Evolutionary conservation across 64 coral and sea anemone genomes (phyloP), one percentile per base, ranked within the genome.

Genomic region (Stylophora pistillata): DNA sequence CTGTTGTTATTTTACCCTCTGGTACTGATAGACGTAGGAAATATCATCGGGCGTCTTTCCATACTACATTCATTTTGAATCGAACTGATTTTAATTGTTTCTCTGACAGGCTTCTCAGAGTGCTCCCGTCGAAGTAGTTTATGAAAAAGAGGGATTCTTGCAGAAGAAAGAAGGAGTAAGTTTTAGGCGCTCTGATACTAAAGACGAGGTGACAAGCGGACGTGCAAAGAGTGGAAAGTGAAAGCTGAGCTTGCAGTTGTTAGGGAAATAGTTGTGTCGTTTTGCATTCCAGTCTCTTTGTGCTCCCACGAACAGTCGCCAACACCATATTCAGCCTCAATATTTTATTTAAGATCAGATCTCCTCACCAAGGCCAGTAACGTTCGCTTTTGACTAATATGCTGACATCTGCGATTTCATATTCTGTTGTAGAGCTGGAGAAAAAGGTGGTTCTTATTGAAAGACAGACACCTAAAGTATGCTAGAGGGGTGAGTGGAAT

Each of bases 111-210:
- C 61, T 68, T 53, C 60, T 15, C 61, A 68, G 54, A 53, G 61
- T 53, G 34, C 32, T 56, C 78, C 91, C 28, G 4, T 74, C 15
- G 83, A 87, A 11, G 75, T 91, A 27, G 78, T 95, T 73, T 95
- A 95, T 88, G 93, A 95, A 65, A 95, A 95, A 28, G 93, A 95
- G 20, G 93, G 93, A 57, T 81, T 91, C 61, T 65, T 95, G 85
- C 56, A 90, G n/a, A 91, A 86, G 86, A 95, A 95, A 18, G 93
- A 90, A 61, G 68, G 55, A 55, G 91, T 93, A 54, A 86, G 86
- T 79, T 58, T 79, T 71, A 15, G 7, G 7, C 37, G 37, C 37
- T 47, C 37, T 47, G 37, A 47, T 47, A 4, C 7, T 47, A 47
- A 7, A 47, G 37, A 47, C 37, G 37, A 47, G 37, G 23, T 68